Conservation (phyloP, 2,113 vertebrate species). For the Microtus ochrogaster region DNA sequence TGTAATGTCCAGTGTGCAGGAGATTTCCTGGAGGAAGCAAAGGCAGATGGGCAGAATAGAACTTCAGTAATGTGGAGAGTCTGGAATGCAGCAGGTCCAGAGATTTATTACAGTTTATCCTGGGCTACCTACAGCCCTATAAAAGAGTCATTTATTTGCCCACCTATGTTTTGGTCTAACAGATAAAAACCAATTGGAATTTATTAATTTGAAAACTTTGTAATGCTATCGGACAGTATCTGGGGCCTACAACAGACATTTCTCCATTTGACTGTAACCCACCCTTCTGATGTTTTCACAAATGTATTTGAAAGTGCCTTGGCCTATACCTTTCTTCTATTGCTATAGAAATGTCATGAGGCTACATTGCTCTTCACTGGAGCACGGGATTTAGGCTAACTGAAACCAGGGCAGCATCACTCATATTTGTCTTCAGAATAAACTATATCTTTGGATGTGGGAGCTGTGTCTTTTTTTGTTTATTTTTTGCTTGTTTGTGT, state of each 20-base stretch:
- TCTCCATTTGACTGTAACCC: neutral
- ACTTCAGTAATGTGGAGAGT: neutral
- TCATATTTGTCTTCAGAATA: neutral
- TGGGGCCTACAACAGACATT: rapidly evolving
- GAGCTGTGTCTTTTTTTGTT: neutral
- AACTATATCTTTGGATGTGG: neutral
- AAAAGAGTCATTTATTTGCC: neutral
- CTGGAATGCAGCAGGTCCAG: neutral
- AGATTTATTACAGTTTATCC: neutral
- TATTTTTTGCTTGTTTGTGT: neutral
- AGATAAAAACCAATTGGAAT: neutral
- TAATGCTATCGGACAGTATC: neutral
- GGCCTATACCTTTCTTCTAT: neutral
- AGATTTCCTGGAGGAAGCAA: neutral
- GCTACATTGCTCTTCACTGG: neutral
- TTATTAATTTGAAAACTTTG: neutral
- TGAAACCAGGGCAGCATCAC: neutral
- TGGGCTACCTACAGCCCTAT: neutral
- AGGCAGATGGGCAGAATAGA: neutral
- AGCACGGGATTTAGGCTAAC: neutral
- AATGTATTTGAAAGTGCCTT: neutral
- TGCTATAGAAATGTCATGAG: neutral
- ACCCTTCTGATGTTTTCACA: neutral
- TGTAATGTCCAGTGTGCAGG: neutral
- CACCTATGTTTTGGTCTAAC: neutral